Conservation (phyloP, 1,140 invertebrate genomes). For the Theocolax elegans region DNA sequence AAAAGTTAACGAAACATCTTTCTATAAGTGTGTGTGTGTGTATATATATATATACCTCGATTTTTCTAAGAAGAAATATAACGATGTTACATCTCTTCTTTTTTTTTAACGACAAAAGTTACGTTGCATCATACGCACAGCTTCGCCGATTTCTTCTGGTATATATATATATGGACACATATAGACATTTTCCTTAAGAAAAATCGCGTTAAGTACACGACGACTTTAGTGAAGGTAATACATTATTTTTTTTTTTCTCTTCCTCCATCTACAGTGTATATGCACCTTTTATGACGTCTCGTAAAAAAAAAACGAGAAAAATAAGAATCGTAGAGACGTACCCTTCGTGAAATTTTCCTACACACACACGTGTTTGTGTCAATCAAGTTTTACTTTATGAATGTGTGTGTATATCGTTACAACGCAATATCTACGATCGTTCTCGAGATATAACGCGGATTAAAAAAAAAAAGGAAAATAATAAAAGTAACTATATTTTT, state of each 20-base stretch:
- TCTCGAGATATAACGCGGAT: no score
- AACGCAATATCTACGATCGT: no score
- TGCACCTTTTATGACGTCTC: slow-evolving; percentile 32
- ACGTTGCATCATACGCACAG: slow-evolving; percentile 32
- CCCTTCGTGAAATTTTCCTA: slow-evolving; percentile 20
- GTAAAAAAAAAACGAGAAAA: slow-evolving; percentile 24
- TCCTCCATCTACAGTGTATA: slow-evolving; percentile 15
- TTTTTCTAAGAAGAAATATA: slow-evolving; percentile 33
- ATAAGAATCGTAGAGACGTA: not conserved
- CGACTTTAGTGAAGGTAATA: slow-evolving; percentile 28
- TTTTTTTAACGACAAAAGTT: slow-evolving; percentile 26
- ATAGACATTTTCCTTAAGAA: slow-evolving; percentile 23
- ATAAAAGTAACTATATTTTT: no score
- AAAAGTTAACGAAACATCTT: slow-evolving; percentile 31
- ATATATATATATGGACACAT: no score
- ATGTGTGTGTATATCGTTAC: not conserved
- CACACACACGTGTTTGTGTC: not conserved
- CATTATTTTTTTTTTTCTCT: slow-evolving; percentile 37
- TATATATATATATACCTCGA: no score
- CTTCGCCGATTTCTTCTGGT: slow-evolving; percentile 17
- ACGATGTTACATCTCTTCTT: slow-evolving; percentile 28
- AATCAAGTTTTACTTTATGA: not conserved
- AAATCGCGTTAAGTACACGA: slow-evolving; percentile 28
- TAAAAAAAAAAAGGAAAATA: no score
- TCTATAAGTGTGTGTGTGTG: no score